Conservation (phyloP, 2,888 invertebrate genomes). For the Torymus auratus region DNA sequence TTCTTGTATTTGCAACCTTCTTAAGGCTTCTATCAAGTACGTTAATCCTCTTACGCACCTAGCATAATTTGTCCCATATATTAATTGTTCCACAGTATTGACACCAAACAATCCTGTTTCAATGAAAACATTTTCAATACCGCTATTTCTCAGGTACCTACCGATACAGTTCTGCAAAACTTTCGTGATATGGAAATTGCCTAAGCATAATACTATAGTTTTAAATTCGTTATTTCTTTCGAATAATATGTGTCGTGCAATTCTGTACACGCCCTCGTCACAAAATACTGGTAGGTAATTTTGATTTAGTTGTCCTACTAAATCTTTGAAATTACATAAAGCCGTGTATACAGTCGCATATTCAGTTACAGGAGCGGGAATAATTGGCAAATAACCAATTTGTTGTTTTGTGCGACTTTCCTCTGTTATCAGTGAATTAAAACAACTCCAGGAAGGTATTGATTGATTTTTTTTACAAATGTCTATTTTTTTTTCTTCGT, state of each 20-base stretch:
- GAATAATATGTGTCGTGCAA: slow-evolving; percentile 40
- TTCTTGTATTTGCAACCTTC: slow-evolving; percentile 40
- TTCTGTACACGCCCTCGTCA: slow-evolving; percentile 47
- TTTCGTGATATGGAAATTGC: slow-evolving; percentile 40
- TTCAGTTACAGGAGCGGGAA: slow-evolving; percentile 38
- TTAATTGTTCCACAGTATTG: not conserved
- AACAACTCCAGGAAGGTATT: slow-evolving; percentile 18
- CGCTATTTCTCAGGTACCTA: slow-evolving; percentile 50
- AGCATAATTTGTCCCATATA: slow-evolving; percentile 10
- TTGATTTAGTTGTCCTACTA: slow-evolving; percentile 40
- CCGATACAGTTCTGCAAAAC: slow-evolving; percentile 14
- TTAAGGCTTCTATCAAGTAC: slow-evolving; percentile 33
- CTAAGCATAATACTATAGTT: not conserved
- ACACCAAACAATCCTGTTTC: slow-evolving; percentile 21
- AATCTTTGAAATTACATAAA: slow-evolving; percentile 44
- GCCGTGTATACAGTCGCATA: slow-evolving; percentile 45
- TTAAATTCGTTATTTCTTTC: slow-evolving; percentile 30
- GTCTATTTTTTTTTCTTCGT: no score
- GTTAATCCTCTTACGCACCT: not conserved
- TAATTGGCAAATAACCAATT: slow-evolving; percentile 43
- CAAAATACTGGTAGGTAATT: slow-evolving; percentile 42
- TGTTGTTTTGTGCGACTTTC: slow-evolving; percentile 14
- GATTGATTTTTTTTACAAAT: not conserved
- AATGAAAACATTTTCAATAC: slow-evolving; percentile 40
- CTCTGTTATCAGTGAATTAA: slow-evolving; percentile 11